Base-by-base conservation (phyloP, 2,888 invertebrate species). In the Corbicula japonica region DNA sequence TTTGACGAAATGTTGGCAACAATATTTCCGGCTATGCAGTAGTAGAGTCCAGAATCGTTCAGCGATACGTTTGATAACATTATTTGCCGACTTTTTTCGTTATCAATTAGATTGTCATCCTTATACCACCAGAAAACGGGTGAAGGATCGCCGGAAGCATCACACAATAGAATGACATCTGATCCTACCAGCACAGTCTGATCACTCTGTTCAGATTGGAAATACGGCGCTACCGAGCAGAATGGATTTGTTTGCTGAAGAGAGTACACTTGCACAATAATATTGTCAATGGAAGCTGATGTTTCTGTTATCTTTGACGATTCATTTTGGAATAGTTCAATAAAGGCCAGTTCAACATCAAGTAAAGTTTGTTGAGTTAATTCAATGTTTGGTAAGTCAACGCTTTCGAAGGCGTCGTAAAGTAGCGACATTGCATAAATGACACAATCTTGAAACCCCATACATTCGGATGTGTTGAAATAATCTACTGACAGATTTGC, bases 1-100 rank as follows among this genome's bases (percentile, higher is more conserved):
- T 74, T 44, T 12, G 79, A 80, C 10, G 79, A 48, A 30, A 80
- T 10, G 35, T 80, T 76, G 6, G 71, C 75, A 26, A 80, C 80
- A 38, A 80, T 23, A 48, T 80, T 80, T 48, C 68, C 76, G 10
- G 76, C 80, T 12, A 60, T 28, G 63, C 80, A 80, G 1, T 15
- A 61, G 56, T 76, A 76, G 12, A 66, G 15, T 4, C 56, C 60
- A 15, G 30, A 61, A 30, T 66, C 71, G 1, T 23, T 34, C 12
- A 32, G 38, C 5, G 70, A 52, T 15, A 68, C 62, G 34, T 75
- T 75, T 2, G 2, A 18, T 6, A 79, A 41, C 0, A 30, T 26
- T 4, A 79, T 61, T 12, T 35, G 30, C 5, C 46, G 15, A 3
- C 28, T 15, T 6, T n/a, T 32, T 30, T 58, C 65, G 4, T 50